Evolutionary conservation across 2,797 vertebrate species (phyloP), one percentile per base, ranked within the genome.

Genomic region (Australoheros facetus): DNA sequence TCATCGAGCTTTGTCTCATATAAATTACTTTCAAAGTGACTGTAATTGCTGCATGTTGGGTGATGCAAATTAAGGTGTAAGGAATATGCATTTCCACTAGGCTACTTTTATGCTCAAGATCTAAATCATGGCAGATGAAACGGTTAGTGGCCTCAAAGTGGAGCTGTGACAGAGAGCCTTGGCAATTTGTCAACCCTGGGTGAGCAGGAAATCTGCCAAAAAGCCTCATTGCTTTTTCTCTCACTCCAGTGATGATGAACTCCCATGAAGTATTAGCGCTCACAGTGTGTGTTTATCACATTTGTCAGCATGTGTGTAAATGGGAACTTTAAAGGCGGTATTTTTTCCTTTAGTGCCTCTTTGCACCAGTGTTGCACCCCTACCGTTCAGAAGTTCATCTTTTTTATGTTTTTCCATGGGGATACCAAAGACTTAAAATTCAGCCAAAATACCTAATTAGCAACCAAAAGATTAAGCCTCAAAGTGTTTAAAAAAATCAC

Each of bases 191-290:
- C 94, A 95, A 90, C 90, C 89, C 85, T 86, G 88, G 81, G 82
- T 89, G 86, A 95, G 88, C 92, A 91, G 93, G 91, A 94, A 94
- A 92, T 93, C 89, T 94, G 91, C 92, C 93, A 93, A 93, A 92
- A 93, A 93, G 91, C 91, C 86, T 92, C 88, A 88, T 87, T 86
- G 82, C 75, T 84, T 82, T 91, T 90, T 87, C 77, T 81, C 85
- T 87, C 85, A 89, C 88, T 88, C 90, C 86, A 91, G 79, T 88
- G 91, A 94, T 95, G 91, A 95, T 94, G 88, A 94, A 94, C 93
- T 94, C 90, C 91, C 82, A 82, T 92, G 88, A 93, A 93, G 89
- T 90, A 84, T 92, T 92, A 87, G 87, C 57, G 71, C 88, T 92
- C 56, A 7, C 80, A 82, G 80, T 83, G 75, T 92, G 89, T 92